Evolutionary conservation across 2,113 vertebrate species (phyloP).

Genomic region (Taurulus bubalis): DNA sequence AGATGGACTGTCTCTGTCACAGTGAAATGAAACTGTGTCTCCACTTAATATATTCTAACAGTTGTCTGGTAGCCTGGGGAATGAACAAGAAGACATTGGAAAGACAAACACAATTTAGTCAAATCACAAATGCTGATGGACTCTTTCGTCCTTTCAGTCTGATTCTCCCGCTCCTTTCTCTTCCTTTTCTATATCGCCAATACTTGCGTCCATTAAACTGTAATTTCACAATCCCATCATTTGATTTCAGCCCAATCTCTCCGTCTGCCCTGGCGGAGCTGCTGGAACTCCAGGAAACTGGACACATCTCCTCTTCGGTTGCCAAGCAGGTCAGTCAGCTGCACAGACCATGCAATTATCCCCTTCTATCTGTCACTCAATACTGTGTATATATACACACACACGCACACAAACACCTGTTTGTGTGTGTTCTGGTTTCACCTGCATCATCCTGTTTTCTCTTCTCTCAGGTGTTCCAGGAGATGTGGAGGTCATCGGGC

Average conservation of each 20-base stretch:
- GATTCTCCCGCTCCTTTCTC: conserved; percentile 14
- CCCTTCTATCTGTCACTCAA: neutral
- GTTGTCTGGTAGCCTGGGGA: conserved; percentile 37
- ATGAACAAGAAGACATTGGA: conserved; percentile 39
- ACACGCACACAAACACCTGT: neutral
- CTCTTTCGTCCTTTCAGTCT: conserved; percentile 18
- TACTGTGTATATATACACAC: neutral
- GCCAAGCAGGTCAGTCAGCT: conserved; percentile 88
- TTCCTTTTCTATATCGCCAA: conserved; percentile 23
- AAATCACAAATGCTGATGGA: conserved; percentile 29
- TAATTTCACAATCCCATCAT: conserved; percentile 38
- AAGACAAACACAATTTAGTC: conserved; percentile 29
- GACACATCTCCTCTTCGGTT: conserved; percentile 88
- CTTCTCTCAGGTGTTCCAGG: conserved; percentile 80
- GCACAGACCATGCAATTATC: conserved; percentile 33
- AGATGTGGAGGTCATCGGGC: conserved; percentile 88
- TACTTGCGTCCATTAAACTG: conserved; percentile 35
- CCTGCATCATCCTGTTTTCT: neutral
- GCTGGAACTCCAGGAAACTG: conserved; percentile 88
- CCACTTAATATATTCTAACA: conserved; percentile 37
- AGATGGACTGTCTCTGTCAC: conserved; percentile 5
- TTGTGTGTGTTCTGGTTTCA: conserved; percentile 6
- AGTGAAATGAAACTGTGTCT: conserved; percentile 23
- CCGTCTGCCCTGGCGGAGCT: conserved; percentile 87
- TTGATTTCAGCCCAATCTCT: conserved; percentile 85